A percentile compares a stretch with the other conserved stretches of the same genome.
Conservation (phyloP, 1,140 invertebrate species). For the Pogonognathellus flavescens region DNA sequence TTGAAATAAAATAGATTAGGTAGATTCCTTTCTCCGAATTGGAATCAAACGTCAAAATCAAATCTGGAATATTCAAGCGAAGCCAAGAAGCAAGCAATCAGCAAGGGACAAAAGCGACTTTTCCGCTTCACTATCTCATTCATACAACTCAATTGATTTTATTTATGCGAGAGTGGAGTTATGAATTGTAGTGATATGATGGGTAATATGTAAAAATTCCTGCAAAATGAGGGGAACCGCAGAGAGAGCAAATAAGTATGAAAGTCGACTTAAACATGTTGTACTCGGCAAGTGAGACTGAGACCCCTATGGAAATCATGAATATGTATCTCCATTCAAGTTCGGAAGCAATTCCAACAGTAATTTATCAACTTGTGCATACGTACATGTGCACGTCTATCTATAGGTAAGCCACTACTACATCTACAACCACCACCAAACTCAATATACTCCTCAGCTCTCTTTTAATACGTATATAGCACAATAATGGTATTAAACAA, state of each 20-base stretch:
- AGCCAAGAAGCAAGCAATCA: conserved; percentile 37
- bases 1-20: background rate
- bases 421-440: background rate
- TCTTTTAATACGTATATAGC: background rate
- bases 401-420: background rate
- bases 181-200: conserved; percentile 31
- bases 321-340: conserved; percentile 61
- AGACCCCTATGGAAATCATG: conserved; percentile 65
- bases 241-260: conserved; percentile 24
- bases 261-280: conserved; percentile 28
- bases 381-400: background rate
- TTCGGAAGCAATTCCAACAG: conserved; percentile 60
- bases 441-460: background rate
- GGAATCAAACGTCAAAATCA: conserved; percentile 37
- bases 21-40: conserved; percentile 1
- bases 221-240: conserved; percentile 39
- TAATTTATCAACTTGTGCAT: conserved; percentile 61
- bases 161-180: conserved; percentile 31
- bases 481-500: background rate
- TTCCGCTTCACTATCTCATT: conserved; percentile 46
- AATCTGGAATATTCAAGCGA: conserved; percentile 10
- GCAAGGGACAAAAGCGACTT: conserved; percentile 33
- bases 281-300: conserved; percentile 17
- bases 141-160: conserved; percentile 43
- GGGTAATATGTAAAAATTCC: conserved; percentile 42